phyloP scores from a whole-genome alignment of 2,113 vertebrate species.

The Lepisosteus oculatus region DNA sequence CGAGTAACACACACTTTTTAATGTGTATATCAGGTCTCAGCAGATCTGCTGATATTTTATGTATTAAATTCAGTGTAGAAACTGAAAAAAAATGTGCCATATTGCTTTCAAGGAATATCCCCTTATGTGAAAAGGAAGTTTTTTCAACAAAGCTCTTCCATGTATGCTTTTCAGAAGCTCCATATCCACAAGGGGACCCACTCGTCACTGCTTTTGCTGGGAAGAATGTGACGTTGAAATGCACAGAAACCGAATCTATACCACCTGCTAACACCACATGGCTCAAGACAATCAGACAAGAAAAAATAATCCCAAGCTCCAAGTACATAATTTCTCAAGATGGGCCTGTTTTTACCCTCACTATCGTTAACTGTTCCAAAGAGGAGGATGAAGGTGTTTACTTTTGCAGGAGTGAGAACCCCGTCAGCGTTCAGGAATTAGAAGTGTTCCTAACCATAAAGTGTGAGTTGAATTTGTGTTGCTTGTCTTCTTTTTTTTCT shows the following conservation, averaged over 20 bases:
- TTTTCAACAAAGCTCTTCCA: not conserved
- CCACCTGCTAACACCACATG: slow-evolving; percentile 75
- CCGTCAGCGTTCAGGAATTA: slow-evolving; percentile 56
- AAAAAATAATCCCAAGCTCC: slow-evolving; percentile 46
- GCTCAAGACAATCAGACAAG: slow-evolving; percentile 58
- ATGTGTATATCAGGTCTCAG: too few relatives aligned
- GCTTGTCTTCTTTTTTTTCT: not conserved
- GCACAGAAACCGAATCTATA: slow-evolving; percentile 59
- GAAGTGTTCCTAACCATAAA: slow-evolving; percentile 80
- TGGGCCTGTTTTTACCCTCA: slow-evolving; percentile 62
- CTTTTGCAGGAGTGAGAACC: slow-evolving; percentile 84
- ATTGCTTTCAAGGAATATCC: not conserved
- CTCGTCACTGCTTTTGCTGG: slow-evolving; percentile 69
- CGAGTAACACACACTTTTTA: too few relatives aligned
- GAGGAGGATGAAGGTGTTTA: slow-evolving; percentile 72
- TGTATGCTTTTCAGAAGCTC: slow-evolving; percentile 56
- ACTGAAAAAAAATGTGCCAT: not conserved
- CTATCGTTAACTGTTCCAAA: slow-evolving; percentile 75
- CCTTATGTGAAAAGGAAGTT: not conserved
- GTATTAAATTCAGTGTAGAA: not conserved
- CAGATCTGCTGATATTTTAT: too few relatives aligned
- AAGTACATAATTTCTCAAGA: slow-evolving; percentile 63
- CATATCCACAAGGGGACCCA: slow-evolving; percentile 66
- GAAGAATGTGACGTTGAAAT: slow-evolving; percentile 64
- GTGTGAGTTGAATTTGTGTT: slow-evolving; percentile 62